phyloP scores from a whole-genome alignment of 2,113 vertebrate species.

The Bubalus kerabau region DNA sequence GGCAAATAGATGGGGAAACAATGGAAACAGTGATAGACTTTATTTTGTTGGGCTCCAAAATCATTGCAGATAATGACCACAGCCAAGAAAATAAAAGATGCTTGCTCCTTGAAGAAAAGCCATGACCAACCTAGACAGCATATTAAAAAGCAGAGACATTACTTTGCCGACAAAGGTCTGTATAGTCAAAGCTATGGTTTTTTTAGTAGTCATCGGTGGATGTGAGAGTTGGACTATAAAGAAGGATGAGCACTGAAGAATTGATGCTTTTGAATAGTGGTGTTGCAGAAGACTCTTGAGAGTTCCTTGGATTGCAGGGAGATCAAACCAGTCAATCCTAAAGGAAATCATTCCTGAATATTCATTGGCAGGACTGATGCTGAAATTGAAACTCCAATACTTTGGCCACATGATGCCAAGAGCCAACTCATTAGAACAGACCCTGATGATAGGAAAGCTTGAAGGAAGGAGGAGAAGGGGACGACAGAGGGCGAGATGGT shows the following conservation, averaged over 20 bases:
- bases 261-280: neutral
- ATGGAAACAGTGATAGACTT: neutral
- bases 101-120: neutral
- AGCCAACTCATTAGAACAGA: neutral
- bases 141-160: neutral
- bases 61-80: neutral
- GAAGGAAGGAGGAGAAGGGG: neutral
- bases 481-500: neutral
- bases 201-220: neutral
- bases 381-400: neutral
- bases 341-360: neutral
- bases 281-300: neutral
- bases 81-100: neutral
- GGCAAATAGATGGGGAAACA: neutral
- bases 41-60: neutral
- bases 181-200: neutral
- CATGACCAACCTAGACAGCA: neutral
- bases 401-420: neutral
- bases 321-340: neutral
- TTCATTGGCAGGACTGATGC: neutral
- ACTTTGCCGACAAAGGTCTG: neutral
- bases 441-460: neutral
- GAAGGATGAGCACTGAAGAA: neutral
- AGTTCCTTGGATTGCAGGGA: neutral
- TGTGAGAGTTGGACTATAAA: neutral